Base-by-base conservation (phyloP, 2,113 vertebrate species). In the Salvelinus namaycush region DNA sequence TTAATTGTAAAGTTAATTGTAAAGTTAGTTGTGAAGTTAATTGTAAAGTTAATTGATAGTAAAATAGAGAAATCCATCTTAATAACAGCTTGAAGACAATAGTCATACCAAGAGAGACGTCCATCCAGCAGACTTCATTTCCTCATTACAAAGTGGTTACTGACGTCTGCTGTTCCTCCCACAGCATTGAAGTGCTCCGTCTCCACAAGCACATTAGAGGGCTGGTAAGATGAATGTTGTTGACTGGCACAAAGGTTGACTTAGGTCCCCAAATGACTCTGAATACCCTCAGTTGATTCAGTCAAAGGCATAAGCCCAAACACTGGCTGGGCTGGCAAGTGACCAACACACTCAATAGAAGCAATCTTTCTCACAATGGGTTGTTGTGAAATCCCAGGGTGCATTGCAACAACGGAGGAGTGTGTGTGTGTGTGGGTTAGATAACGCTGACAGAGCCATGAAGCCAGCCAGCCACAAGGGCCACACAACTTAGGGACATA, bases 381-480 rank as follows among this genome's bases (percentile, higher is more conserved):
- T 54, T 54, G 59, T 62, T 62, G 59, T n/a, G 59, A 62, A 62
- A 24, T 62, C 59, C 59, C 59, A 62, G n/a, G n/a, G 59, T 62
- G 59, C 59, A 62, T n/a, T 62, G 59, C 59, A 62, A 24, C n/a
- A n/a, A 22, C n/a, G 8, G n/a, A 62, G 59, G 59, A n/a, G 59
- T 16, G n/a, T 31, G 29, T 16, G 20, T 31, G 20, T 60, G 6
- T 8, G n/a, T 62, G 59, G 59, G n/a, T 62, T 62, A 62, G 59
- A 62, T 62, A 62, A 62, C 18, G 2, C 18, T 3, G n/a, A 16
- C 18, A 24, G n/a, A 22, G 59, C 7, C 7, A 62, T 22, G 18
- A 62, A n/a, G 18, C 59, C 59, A 62, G 20, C 2, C n/a, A 62
- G 6, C 13, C 59, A 62, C 59, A 3, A 24, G 59, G n/a, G n/a